phyloP scores from a whole-genome alignment of 2,797 vertebrate genomes.

The Hipposideros larvatus region DNA sequence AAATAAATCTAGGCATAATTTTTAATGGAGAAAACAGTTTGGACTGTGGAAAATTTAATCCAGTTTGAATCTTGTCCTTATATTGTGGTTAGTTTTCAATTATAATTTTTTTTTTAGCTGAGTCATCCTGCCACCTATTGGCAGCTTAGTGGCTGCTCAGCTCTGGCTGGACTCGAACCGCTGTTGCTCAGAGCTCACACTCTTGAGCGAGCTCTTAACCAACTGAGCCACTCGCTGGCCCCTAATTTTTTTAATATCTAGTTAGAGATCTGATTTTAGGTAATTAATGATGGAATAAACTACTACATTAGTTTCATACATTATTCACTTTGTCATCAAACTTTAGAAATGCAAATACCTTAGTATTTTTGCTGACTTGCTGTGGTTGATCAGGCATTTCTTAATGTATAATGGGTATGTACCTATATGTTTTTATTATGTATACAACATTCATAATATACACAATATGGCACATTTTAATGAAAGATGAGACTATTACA shows the following conservation, averaged over 20 bases:
- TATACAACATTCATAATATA: background rate
- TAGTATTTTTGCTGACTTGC: background rate
- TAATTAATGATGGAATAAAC: background rate
- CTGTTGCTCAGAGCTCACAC: too few relatives aligned
- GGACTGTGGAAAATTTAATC: background rate
- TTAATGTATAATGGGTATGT: background rate
- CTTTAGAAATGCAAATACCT: background rate
- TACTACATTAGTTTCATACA: background rate
- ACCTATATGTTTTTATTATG: background rate
- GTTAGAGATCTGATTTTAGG: background rate
- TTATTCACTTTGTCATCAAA: background rate
- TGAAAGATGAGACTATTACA: slow-evolving; percentile 6
- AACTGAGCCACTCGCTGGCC: too few relatives aligned
- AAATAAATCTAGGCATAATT: background rate
- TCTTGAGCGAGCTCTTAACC: too few relatives aligned
- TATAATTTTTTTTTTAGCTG: background rate
- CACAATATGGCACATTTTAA: background rate
- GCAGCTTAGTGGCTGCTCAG: too few relatives aligned
- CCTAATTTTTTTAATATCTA: background rate
- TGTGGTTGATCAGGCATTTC: background rate
- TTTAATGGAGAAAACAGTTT: background rate
- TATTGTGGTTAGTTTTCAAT: background rate
- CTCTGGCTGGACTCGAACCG: too few relatives aligned
- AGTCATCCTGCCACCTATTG: too few relatives aligned
- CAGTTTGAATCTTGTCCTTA: background rate